Percentiles rank a stretch among this genome's conserved stretches.
phyloP scores from a whole-genome alignment of 2,797 vertebrate species.

The Centropyge bicolor region DNA sequence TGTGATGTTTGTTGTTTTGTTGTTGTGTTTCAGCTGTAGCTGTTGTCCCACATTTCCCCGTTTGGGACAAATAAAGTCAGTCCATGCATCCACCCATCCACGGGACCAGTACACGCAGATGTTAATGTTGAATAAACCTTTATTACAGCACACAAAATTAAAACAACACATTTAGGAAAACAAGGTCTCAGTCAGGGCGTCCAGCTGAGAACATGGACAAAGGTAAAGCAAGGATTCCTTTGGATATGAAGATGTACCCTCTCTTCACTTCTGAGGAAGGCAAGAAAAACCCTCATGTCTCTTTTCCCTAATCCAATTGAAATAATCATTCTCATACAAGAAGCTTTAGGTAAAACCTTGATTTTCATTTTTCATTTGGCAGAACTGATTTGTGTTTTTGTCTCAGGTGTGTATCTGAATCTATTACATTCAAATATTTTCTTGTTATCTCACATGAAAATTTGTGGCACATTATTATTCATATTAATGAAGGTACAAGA shows the following conservation, averaged over 20 bases:
- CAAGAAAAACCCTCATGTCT: not conserved
- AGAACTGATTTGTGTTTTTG: not conserved
- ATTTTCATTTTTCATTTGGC: not conserved
- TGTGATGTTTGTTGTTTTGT: too few species aligned
- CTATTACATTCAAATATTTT: not conserved
- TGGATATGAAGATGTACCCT: conserved; percentile 42
- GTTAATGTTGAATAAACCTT: conserved; percentile 59
- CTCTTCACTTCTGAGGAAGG: conserved; percentile 33
- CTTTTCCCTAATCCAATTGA: not conserved
- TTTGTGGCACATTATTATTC: not conserved
- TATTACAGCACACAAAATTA: conserved; percentile 79
- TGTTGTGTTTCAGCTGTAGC: too few species aligned
- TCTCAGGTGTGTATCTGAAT: not conserved
- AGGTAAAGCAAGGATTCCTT: conserved; percentile 51
- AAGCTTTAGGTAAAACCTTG: not conserved
- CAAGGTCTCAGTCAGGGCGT: conserved; percentile 53
- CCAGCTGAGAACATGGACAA: conserved; percentile 51
- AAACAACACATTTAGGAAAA: conserved; percentile 66
- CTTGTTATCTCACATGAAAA: not conserved
- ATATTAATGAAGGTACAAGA: not conserved
- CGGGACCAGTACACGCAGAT: not conserved
- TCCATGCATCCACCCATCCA: too few species aligned
- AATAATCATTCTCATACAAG: not conserved
- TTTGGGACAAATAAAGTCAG: too few species aligned
- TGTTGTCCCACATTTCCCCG: too few species aligned